Percentiles rank a stretch among this genome's conserved stretches.
Evolutionary conservation across 2,113 vertebrate species (phyloP).

Genomic region (Triplophysa tibetana): DNA sequence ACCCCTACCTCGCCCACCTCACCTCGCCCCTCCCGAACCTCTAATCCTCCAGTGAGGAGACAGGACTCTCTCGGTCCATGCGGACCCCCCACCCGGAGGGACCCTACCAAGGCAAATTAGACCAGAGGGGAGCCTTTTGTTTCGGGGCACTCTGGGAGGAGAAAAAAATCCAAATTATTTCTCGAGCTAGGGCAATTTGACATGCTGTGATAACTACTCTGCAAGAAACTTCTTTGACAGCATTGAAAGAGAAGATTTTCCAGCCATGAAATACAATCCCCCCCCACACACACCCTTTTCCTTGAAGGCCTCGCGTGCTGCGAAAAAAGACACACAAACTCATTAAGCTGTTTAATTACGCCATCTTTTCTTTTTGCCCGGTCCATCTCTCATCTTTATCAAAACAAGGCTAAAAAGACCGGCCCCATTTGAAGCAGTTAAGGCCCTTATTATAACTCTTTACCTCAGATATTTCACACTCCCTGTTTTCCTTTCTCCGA

Average conservation of each 20-base stretch:
- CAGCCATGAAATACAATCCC: constrained; percentile 78
- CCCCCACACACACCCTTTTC: constrained; percentile 46
- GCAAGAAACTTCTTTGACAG: constrained; percentile 93
- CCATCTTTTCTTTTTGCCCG: constrained; percentile 76
- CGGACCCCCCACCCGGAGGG: constrained; percentile 78
- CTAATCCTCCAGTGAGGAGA: constrained; percentile 71
- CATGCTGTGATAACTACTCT: constrained; percentile 99
- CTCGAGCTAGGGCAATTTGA: constrained; percentile 94
- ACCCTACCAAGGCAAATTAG: constrained; percentile 82
- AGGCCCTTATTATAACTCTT: constrained; percentile 58
- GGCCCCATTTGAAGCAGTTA: constrained; percentile 58
- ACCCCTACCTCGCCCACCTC: constrained; percentile 54
- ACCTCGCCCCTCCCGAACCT: constrained; percentile 65
- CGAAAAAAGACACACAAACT: constrained; percentile 87
- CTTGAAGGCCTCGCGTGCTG: constrained; percentile 70
- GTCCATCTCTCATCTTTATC: constrained; percentile 68
- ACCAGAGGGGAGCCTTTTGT: constrained; percentile 73
- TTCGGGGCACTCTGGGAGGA: constrained; percentile 73
- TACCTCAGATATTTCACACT: constrained; percentile 40
- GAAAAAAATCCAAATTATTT: constrained; percentile 90
- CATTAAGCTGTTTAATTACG: constrained; percentile 99
- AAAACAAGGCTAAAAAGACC: constrained; percentile 70
- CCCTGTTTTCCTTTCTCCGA: constrained; percentile 52
- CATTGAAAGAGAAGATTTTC: constrained; percentile 93
- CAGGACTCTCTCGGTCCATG: constrained; percentile 77